Base-by-base conservation (phyloP, 2,888 invertebrate species). In the Xestobium rufovillosum region DNA sequence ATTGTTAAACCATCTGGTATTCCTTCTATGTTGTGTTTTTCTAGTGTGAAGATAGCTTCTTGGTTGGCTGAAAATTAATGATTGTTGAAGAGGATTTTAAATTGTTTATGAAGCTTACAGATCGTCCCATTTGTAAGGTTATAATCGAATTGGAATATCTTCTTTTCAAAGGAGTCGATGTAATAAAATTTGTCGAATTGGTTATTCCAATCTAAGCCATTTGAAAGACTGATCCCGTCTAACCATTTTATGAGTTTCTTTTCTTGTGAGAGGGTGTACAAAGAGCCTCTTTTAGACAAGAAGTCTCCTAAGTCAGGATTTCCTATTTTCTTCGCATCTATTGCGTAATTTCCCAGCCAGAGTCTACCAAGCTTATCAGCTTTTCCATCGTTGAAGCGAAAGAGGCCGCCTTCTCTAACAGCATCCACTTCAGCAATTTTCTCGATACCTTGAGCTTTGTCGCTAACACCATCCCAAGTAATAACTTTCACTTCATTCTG, bases 311-410 rank as follows among this genome's bases (percentile, higher is more conserved):
- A 36, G 4, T 35, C 31, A 3, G 38, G 51, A 38, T 52, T 45
- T 6, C 38, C 44, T n/a, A n/a, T n/a, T n/a, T n/a, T n/a, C n/a
- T 6, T 8, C 6, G n/a, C 6, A 39, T 52, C 46, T 6, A 37
- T 44, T 4, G 50, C 50, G 55, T 59, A 55, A 9, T 58, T 54
- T 50, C 63, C 62, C 45, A 49, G 48, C 71, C 81, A 86, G 30
- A 88, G 68, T 38, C 83, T 68, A 9, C 87, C 87, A 3, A 65
- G 61, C 6, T 79, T 75, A 58, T 87, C 87, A 26, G 81, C 80
- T 63, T 88, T 88, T 25, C 78, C 87, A 56, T 88, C 87, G 50
- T 88, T 88, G 55, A 86, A 72, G 52, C 83, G 70, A 57, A 81
- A 82, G 57, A 81, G 82, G 3, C 51, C 63, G 2, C 57, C 47